Conservation (phyloP, 2,113 vertebrate species). For the Scopus umbretta region DNA sequence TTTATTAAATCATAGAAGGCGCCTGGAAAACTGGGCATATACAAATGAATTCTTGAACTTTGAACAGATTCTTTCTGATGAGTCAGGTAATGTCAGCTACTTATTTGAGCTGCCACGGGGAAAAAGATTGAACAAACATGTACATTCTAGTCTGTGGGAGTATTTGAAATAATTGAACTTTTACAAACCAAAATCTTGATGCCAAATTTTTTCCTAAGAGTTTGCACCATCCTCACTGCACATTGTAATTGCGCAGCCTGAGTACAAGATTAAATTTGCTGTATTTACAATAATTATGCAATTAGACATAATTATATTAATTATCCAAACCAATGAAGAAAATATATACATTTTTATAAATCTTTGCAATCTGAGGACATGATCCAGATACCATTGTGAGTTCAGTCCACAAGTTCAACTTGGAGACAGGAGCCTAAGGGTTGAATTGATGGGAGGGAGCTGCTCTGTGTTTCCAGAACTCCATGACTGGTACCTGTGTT, state of each 20-base stretch:
- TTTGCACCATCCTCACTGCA: background rate
- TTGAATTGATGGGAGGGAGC: background rate
- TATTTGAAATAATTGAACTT: background rate
- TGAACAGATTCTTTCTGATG: accelerated
- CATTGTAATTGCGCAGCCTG: conserved; percentile 51
- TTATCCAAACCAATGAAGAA: conserved; percentile 60
- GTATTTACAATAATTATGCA: conserved; percentile 71
- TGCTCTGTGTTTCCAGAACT: background rate
- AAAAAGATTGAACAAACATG: accelerated
- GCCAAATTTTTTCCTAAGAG: background rate
- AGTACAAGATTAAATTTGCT: conserved; percentile 52
- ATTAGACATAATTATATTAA: conserved; percentile 70
- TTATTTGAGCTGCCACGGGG: background rate
- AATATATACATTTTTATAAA: conserved; percentile 51
- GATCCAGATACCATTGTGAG: background rate
- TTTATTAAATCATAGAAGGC: background rate
- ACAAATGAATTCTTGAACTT: background rate
- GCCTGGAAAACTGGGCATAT: background rate
- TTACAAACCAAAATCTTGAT: background rate
- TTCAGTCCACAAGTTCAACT: background rate
- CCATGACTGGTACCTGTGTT: accelerated
- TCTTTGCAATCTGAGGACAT: background rate
- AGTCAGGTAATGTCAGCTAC: background rate
- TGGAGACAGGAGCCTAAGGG: background rate
- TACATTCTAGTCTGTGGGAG: background rate